Percentiles rank a stretch among this genome's conserved stretches.
Conservation (phyloP, 2,113 vertebrate species). For the Callipepla californica region DNA sequence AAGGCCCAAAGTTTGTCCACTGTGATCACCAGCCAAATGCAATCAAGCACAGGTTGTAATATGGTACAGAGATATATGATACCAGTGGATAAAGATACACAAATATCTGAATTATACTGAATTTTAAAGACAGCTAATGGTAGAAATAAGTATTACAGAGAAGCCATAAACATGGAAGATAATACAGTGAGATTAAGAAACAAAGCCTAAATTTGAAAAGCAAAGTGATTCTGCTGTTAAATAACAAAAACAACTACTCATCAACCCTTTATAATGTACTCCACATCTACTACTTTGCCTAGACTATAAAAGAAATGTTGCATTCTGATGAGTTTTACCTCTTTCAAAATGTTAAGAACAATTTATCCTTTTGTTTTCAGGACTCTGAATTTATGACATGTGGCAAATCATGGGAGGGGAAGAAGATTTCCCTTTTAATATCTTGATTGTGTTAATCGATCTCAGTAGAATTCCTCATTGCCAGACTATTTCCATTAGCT, state of each 20-base stretch:
- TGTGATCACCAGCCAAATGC: neutral
- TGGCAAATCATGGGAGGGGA: neutral
- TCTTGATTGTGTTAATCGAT: conserved; percentile 28
- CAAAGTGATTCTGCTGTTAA: neutral
- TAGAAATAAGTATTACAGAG: neutral
- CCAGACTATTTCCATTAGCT: conserved; percentile 11
- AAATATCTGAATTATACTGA: neutral
- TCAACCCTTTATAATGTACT: neutral
- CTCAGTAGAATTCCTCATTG: conserved; percentile 9
- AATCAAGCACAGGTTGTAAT: neutral
- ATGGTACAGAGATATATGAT: too few species aligned
- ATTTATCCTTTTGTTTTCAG: neutral
- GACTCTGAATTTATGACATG: neutral
- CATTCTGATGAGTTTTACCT: neutral
- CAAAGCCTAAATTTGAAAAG: neutral
- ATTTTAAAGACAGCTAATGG: neutral
- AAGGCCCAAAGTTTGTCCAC: neutral
- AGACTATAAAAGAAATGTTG: neutral
- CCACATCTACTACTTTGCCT: neutral
- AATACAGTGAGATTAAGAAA: neutral
- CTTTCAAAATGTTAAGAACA: neutral
- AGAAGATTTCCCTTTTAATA: conserved; percentile 31
- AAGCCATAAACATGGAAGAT: neutral
- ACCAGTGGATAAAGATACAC: neutral
- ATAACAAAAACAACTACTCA: neutral